Evolutionary conservation across 2,888 invertebrate species (phyloP), one percentile per base, ranked within the genome.

Genomic region (Hydrotaea diabolus): DNA sequence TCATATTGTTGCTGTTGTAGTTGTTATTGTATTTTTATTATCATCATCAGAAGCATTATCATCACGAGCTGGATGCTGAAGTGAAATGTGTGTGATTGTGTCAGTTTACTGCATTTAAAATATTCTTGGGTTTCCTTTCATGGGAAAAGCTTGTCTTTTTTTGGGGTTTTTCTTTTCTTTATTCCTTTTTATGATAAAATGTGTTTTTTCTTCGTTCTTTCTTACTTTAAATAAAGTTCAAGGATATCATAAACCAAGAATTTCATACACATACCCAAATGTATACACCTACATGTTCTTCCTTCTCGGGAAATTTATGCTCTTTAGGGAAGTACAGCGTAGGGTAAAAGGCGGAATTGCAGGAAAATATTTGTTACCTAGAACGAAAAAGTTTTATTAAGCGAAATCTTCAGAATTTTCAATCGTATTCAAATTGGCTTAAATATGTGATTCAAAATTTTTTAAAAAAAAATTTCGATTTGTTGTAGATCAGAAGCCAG

Each of bases 221-320:
- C 17, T 59, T 62, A 31, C 80, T 76, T 84, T 64, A 76, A 84
- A 76, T 74, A 81, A 81, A 84, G 81, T 84, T 84, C 84, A 84
- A 84, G 84, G 84, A 76, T 78, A 73, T 55, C 49, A 39, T 62
- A 21, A 74, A 55, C 46, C 49, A 62, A 76, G 21, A 19, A 59
- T 39, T 21, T n/a, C 21, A 26, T 21, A 77, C 31, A 73, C n/a
- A 75, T 39, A 59, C 31, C 23, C n/a, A 71, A 17, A 55, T 7
- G n/a, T 23, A n/a, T 11, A 55, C 11, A 19, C 26, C n/a, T 7
- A 74, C 15, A 49, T 23, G 17, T 9, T 21, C 23, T 55, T 7
- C n/a, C 21, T 21, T 53, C 21, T 55, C 11, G 9, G 23, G 21
- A 21, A 19, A 55, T 55, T 49, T 49, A 49, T 49, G 2, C 21